Evolutionary conservation across 2,113 vertebrate genomes (phyloP), one percentile per base, ranked within the genome.

Genomic region (Podiceps cristatus): DNA sequence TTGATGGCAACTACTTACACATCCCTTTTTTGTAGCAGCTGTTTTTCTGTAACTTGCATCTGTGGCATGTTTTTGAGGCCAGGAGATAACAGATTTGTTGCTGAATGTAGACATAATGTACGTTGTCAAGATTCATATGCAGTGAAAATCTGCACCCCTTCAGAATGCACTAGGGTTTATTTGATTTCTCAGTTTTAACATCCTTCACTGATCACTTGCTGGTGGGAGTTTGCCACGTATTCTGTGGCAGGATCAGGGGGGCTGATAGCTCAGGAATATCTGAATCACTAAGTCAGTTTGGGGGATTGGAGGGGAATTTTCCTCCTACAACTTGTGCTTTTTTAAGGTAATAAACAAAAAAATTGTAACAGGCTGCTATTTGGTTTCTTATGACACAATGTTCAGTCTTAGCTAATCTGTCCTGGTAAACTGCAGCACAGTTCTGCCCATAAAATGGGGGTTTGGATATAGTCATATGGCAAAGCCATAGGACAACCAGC

Each of bases 51-150:
- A 94, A 78, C 67, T 93, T 92, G 83, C 81, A 94, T 95, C 90
- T 94, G 90, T 83, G 92, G 59, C 66, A 50, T 89, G 66, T 91
- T 93, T 94, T 50, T 82, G 71, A 95, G 95, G 80, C 90, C 85
- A 88, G 89, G 69, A 97, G 87, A 92, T 96, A 96, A 85, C 95
- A 97, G 94, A 96, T 93, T 91, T 94, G 93, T 92, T 96, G 90
- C 68, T 85, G 93, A 95, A 89, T 90, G 90, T 29, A 96, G 92
- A 66, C 86, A 93, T 90, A 83, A 96, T 67, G 62, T 79, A 93
- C 3, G 27, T 90, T 87, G 84, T 94, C 88, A 94, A 69, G 78
- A 78, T 55, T 90, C 59, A 60, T 13, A 85, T 0, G 0, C 71
- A 90, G 79, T 23, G 69, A 86, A 97, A 96, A 96, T 89, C 94